Conservation (phyloP, 1,140 invertebrate species). For the Drosophila serrata region DNA sequence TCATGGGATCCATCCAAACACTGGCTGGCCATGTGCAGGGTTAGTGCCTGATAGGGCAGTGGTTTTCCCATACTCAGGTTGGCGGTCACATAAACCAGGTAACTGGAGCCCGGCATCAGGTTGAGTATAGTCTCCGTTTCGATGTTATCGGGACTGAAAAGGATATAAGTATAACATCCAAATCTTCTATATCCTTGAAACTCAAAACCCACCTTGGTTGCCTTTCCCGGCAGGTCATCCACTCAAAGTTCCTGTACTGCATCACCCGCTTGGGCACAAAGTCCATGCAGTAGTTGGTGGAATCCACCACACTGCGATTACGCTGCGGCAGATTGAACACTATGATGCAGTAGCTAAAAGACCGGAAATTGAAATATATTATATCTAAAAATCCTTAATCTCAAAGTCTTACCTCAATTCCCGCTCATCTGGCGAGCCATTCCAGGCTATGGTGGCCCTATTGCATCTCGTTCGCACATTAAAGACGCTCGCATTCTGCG, state of each 20-base stretch:
- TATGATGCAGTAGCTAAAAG: constrained; percentile 78
- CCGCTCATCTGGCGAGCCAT: constrained; percentile 76
- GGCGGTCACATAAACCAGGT: constrained; percentile 81
- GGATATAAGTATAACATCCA: neutral
- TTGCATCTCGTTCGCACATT: constrained; percentile 75
- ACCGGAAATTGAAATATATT: neutral
- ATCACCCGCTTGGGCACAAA: constrained; percentile 68
- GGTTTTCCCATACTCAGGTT: constrained; percentile 75
- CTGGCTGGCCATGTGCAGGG: constrained; percentile 71
- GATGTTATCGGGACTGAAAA: constrained; percentile 55
- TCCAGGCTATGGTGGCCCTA: constrained; percentile 78
- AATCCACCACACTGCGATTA: constrained; percentile 75
- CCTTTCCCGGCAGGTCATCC: constrained; percentile 70
- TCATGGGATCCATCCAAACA: constrained; percentile 74
- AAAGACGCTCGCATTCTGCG: constrained; percentile 74
- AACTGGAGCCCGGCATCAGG: constrained; percentile 73
- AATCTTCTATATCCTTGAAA: no score
- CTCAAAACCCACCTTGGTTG: constrained; percentile 53
- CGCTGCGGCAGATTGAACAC: constrained; percentile 81
- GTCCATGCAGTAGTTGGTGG: constrained; percentile 83
- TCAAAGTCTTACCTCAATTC: constrained; percentile 59
- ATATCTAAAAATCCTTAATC: neutral
- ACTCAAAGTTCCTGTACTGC: constrained; percentile 74
- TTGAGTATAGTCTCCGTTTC: constrained; percentile 78
- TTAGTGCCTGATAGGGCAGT: constrained; percentile 77